A percentile compares a stretch with the other conserved stretches of the same genome.
phyloP scores from a whole-genome alignment of 2,888 invertebrate species.

The Tiliacea citrago region DNA sequence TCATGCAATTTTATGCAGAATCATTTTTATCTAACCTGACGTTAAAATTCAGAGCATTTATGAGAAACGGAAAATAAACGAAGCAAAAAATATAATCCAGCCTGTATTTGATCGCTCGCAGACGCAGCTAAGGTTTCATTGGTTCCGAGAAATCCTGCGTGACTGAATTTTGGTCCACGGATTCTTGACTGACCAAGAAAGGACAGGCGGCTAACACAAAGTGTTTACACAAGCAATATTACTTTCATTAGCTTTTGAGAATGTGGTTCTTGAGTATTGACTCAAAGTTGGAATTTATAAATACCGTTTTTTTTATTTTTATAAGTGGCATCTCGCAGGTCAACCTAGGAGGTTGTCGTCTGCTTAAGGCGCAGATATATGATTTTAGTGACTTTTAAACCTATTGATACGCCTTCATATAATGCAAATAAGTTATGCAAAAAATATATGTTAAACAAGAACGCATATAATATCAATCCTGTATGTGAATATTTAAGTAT shows the following conservation, averaged over 20 bases:
- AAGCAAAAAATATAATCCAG: conserved; percentile 42
- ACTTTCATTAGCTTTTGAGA: conserved; percentile 53
- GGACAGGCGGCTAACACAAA: conserved; percentile 67
- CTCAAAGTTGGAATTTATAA: conserved; percentile 14
- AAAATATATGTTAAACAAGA: too few relatives aligned
- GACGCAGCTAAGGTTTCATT: conserved; percentile 56
- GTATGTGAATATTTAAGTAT: too few relatives aligned
- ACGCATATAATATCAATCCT: too few relatives aligned
- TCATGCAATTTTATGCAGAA: conserved; percentile 1
- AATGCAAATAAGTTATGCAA: too few relatives aligned
- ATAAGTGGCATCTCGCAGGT: too few relatives aligned
- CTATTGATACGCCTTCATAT: too few relatives aligned
- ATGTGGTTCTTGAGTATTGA: conserved; percentile 26
- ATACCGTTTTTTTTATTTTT: background rate
- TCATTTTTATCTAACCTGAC: background rate
- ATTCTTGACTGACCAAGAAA: conserved; percentile 72
- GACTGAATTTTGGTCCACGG: conserved; percentile 75
- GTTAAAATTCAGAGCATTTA: conserved; percentile 7
- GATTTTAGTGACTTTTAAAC: too few relatives aligned
- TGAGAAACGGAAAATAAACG: conserved; percentile 22
- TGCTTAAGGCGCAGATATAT: too few relatives aligned
- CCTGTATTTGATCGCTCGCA: conserved; percentile 42
- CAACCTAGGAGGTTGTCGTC: too few relatives aligned
- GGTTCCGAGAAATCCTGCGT: conserved; percentile 73
- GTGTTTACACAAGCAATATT: conserved; percentile 52